Evolutionary conservation across 2,113 vertebrate genomes (phyloP), one percentile per base, ranked within the genome.

Genomic region (Ivindomyrus marchei): DNA sequence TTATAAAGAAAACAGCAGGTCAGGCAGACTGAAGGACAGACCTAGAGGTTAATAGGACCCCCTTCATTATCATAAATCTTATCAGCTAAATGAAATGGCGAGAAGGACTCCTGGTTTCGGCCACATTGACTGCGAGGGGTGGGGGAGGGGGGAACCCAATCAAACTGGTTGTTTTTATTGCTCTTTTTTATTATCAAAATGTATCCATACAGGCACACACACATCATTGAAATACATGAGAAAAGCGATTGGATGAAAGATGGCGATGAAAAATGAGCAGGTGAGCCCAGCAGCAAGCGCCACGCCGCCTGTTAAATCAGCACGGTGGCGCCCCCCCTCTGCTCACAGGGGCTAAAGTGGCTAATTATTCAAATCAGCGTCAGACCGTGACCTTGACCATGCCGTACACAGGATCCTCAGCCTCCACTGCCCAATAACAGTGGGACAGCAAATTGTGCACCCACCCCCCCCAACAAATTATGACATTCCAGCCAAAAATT

Each of bases 21-120:
- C 58, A 89, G 47, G 53, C 49, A 80, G 4, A 84, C 85, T 94
- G 93, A 95, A 95, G 94, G 93, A 95, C 95, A 94, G 94, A 92
- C 83, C 91, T 90, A 93, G 77, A 94, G 95, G 94, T 96, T 96
- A 96, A 94, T 92, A 93, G 93, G 93, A 94, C 93, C 90, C 8
- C 94, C 94, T 95, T 94, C 92, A 94, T 95, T 94, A 94, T 92
- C 94, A 96, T 96, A 96, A 96, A 96, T 96, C 95, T 94, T 93
- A 95, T 94, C 95, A 94, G 93, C 94, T 95, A 95, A 96, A 95
- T 95, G 94, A 96, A 95, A 95, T 93, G 93, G 94, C 94, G 94
- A 93, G 91, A 93, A 92, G 93, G 91, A 92, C 92, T 92, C 91
- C 92, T 93, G 94, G 94, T 95, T 95, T 94, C 95, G 93, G 92